Percentiles rank a stretch among this genome's conserved stretches.
Conservation (phyloP, 2,797 vertebrate genomes). For the Sorex maritimensis region DNA sequence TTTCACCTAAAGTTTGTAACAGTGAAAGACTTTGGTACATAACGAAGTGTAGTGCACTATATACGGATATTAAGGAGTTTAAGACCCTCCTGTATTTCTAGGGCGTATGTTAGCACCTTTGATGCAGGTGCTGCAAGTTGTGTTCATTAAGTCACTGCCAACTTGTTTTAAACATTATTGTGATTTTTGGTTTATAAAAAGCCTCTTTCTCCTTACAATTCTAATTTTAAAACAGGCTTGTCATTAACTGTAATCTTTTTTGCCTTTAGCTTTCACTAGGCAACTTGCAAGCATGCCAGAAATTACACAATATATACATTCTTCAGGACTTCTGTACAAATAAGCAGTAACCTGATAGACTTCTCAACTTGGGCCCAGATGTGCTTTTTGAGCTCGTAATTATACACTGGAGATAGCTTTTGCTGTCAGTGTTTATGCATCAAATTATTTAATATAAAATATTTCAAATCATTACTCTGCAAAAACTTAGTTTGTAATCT, state of each 20-base stretch:
- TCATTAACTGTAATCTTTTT: conserved; percentile 57
- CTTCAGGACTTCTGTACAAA: background rate
- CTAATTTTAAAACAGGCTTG: conserved; percentile 73
- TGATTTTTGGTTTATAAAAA: conserved; percentile 67
- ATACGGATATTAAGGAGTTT: conserved; percentile 9
- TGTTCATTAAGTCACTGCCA: too few species aligned
- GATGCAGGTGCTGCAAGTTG: too few species aligned
- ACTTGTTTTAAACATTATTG: conserved; percentile 29
- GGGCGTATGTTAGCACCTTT: background rate
- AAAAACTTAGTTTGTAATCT: conserved; percentile 37
- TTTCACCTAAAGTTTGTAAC: background rate
- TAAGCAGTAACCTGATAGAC: conserved; percentile 6
- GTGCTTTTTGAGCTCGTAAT: background rate
- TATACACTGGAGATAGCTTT: background rate
- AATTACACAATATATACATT: conserved; percentile 56
- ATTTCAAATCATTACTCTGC: background rate
- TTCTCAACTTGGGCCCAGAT: background rate
- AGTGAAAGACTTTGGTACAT: background rate
- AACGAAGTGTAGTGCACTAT: background rate
- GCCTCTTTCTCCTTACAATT: conserved; percentile 65
- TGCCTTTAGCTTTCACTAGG: conserved; percentile 60
- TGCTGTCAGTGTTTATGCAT: background rate
- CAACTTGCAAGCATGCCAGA: conserved; percentile 48
- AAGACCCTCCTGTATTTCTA: conserved; percentile 28
- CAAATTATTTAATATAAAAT: conserved; percentile 53